Conservation (phyloP, 2,113 vertebrate genomes). For the Pomatostomus ruficeps region DNA sequence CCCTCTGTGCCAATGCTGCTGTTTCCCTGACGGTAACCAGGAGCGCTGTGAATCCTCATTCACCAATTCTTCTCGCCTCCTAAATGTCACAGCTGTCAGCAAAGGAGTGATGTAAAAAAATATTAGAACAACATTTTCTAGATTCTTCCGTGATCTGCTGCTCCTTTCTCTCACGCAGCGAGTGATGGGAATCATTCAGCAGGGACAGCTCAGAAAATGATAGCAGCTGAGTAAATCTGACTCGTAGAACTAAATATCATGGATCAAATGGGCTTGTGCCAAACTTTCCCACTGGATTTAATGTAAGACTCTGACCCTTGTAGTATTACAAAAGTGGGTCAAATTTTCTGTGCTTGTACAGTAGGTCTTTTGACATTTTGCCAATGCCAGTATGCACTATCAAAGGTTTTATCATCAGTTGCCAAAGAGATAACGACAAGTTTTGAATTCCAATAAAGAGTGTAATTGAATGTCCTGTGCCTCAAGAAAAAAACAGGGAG, state of each 20-base stretch:
- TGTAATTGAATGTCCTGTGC: background rate
- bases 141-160: constrained; percentile 54
- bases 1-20: background rate
- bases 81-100: constrained; percentile 60
- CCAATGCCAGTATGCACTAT: constrained; percentile 16
- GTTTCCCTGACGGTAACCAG: background rate
- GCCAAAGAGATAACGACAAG: constrained; percentile 56
- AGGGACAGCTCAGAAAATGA: constrained; percentile 37
- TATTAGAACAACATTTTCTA: constrained; percentile 51
- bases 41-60: background rate
- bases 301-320: constrained; percentile 60
- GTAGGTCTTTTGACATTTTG: constrained; percentile 61
- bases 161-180: background rate
- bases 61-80: constrained; percentile 1
- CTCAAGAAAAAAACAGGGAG: constrained; percentile 5
- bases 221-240: constrained; percentile 56
- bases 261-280: constrained; percentile 57
- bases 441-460: constrained; percentile 58
- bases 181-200: constrained; percentile 47
- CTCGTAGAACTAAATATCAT: constrained; percentile 58
- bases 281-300: constrained; percentile 57
- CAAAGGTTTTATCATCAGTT: constrained; percentile 51
- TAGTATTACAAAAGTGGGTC: constrained; percentile 64
- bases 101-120: constrained; percentile 48
- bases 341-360: constrained; percentile 43